Evolutionary conservation across 2,797 vertebrate species (phyloP), one percentile per base, ranked within the genome.

Genomic region (Amphiprion clarkii): DNA sequence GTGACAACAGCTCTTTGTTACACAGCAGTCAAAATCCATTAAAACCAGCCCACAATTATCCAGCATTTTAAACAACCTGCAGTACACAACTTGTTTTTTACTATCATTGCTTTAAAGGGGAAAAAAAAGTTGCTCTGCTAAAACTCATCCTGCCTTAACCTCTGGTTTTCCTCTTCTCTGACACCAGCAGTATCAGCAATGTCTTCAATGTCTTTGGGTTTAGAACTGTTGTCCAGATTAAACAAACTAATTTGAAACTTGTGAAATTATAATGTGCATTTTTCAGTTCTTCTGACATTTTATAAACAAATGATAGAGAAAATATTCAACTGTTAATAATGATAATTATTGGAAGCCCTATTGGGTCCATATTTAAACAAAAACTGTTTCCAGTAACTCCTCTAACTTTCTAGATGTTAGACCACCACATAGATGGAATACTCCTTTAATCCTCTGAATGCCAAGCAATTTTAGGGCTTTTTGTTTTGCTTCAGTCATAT

Each of bases 1-100:
- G 53, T 54, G 66, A 49, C 53, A 63, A 55, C 61, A 49, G 33
- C 6, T 33, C 33, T 33, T 33, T 8, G 33, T 33, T 33, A 33
- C 33, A 8, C 33, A 33, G 33, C 33, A 33, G 33, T 33, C 33
- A 33, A 33, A 33, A 33, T 33, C 8, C 33, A 33, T 33, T 33
- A 33, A 33, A 33, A 60, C 55, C 17, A 10, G 23, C 61, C 67
- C 6, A 62, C 3, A 23, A 23, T 57, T 48, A 29, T 56, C 12
- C 66, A 52, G 23, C 17, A 29, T 64, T 66, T 46, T 53, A 73
- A 76, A 65, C 58, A 46, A 53, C 36, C 46, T 27, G 13, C 10
- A 3, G 29, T 58, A 40, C 27, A 27, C 27, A 27, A 3, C 27
- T 27, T 56, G n/a, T 4, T 36, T 63, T 66, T 71, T 51, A 1